Conservation (phyloP, 2,113 vertebrate genomes). For the Dicaeum eximium region DNA sequence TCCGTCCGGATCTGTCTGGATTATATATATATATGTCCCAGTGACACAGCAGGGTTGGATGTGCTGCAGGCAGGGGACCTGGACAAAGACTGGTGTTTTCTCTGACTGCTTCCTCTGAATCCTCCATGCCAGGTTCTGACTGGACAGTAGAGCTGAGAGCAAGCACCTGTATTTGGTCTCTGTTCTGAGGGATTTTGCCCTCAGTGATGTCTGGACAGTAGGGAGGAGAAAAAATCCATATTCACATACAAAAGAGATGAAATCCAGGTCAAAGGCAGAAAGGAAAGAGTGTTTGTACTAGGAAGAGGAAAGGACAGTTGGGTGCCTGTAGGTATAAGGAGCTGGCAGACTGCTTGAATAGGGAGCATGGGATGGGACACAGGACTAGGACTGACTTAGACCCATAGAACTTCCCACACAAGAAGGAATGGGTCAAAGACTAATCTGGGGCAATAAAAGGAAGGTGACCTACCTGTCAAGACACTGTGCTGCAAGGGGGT, state of each 20-base stretch:
- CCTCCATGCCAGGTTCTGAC: background rate
- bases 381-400: background rate
- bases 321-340: background rate
- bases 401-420: background rate
- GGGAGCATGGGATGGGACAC: background rate
- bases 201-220: background rate
- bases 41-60: background rate
- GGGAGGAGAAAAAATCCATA: background rate
- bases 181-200: background rate
- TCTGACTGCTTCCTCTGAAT: background rate
- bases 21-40: background rate
- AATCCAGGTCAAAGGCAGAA: background rate
- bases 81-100: background rate
- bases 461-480: background rate
- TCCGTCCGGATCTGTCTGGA: background rate
- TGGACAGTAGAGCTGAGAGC: background rate
- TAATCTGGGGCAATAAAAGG: background rate
- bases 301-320: background rate
- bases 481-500: background rate
- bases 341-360: background rate
- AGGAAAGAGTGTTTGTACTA: background rate
- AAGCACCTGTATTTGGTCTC: background rate
- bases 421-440: background rate
- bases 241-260: background rate
- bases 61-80: background rate